phyloP scores from a whole-genome alignment of 2,797 vertebrate genomes.

The Sebastes hubbsi region DNA sequence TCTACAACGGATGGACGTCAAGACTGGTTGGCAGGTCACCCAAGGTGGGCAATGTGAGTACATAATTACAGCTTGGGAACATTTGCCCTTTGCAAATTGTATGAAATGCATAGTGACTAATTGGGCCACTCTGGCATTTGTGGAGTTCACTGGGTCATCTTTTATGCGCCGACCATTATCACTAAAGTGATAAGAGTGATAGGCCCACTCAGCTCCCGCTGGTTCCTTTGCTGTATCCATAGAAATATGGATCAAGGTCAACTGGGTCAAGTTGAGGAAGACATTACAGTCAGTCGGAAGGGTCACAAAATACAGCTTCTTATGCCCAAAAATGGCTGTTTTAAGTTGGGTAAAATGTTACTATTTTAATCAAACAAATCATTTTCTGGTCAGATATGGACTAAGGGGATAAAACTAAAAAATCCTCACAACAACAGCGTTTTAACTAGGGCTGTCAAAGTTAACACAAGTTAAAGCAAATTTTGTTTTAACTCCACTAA shows the following conservation, averaged over 20 bases:
- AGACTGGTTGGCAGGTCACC: slow-evolving; percentile 76
- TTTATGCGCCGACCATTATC: slow-evolving; percentile 81
- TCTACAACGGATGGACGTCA: slow-evolving; percentile 70
- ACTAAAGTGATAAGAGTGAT: slow-evolving; percentile 82
- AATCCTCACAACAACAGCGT: background rate
- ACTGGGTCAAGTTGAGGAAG: slow-evolving; percentile 73
- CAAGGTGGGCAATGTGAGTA: slow-evolving; percentile 79
- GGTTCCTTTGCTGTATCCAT: slow-evolving; percentile 67
- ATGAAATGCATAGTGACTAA: slow-evolving; percentile 84
- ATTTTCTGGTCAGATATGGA: slow-evolving; percentile 12
- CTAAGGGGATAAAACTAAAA: background rate
- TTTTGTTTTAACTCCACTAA: too few relatives aligned
- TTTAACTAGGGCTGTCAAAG: too few relatives aligned
- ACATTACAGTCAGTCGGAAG: slow-evolving; percentile 44
- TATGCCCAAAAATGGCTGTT: slow-evolving; percentile 32
- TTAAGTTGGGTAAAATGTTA: slow-evolving; percentile 15
- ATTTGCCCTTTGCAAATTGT: slow-evolving; percentile 84
- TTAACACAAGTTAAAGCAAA: too few relatives aligned
- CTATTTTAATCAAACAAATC: slow-evolving; percentile 11
- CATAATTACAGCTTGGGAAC: slow-evolving; percentile 83
- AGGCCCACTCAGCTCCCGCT: slow-evolving; percentile 71
- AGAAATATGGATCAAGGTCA: too few relatives aligned
- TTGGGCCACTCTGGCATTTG: slow-evolving; percentile 84
- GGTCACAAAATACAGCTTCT: slow-evolving; percentile 56
- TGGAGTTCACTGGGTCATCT: slow-evolving; percentile 78